Evolutionary conservation across 1,140 invertebrate genomes (phyloP), one percentile per base, ranked within the genome.

Genomic region (Portunus trituberculatus): DNA sequence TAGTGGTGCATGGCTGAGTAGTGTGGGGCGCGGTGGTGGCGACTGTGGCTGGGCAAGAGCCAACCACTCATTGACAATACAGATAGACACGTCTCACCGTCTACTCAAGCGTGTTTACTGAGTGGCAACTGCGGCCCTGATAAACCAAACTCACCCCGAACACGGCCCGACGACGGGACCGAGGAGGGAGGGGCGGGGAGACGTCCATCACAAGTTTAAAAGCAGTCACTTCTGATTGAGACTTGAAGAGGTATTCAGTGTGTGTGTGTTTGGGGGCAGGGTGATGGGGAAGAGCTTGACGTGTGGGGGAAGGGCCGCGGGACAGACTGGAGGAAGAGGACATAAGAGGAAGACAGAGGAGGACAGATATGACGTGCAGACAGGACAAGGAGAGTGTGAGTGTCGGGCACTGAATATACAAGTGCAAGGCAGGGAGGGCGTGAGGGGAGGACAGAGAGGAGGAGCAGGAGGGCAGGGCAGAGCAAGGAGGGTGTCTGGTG

Each of bases 401-500:
- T 20, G 52, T 59, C 16, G 52, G 52, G 52, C 52, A 59, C 52
- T 59, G 52, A 59, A 59, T 59, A n/a, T n/a, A 76, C n/a, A 76
- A 76, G 67, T n/a, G 67, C 20, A 76, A 76, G 67, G 20, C 16
- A 32, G 31, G 31, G n/a, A 20, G 20, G n/a, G 67, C 6, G 20
- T 25, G 12, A 10, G 25, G 20, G 28, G 20, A 48, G 88, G 67
- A 76, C 12, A 20, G 20, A 25, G 67, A 76, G 67, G 67, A 76
- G 67, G 67, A 76, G 59, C 7, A 76, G 67, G 67, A 76, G 67
- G 67, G 20, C 20, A n/a, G n/a, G 67, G 67, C 20, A n/a, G 67
- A 76, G 52, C 52, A 59, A 59, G 45, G 45, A 48, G 25, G 39
- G 83, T 93, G 76, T 93, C 92, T 48, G 82, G 76, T 39, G 82